A percentile compares a stretch with the other conserved stretches of the same genome.
phyloP scores from a whole-genome alignment of 2,888 invertebrate species.

The Aphodius granarius region DNA sequence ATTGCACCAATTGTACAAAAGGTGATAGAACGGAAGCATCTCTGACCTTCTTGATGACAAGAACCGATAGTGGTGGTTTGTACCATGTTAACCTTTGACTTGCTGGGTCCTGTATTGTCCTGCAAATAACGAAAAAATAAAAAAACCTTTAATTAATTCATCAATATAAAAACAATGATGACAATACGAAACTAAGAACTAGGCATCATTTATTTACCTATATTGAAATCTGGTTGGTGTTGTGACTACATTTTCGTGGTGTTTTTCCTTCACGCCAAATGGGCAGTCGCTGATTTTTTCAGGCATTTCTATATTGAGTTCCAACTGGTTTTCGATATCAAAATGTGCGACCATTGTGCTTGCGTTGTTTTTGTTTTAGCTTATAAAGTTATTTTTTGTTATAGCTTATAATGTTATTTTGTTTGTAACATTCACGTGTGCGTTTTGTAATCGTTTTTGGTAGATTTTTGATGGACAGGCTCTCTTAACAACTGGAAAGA shows the following conservation, averaged over 20 bases:
- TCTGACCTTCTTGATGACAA: constrained; percentile 95
- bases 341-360: neutral
- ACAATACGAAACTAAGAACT: too few species aligned
- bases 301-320: neutral
- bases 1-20: constrained; percentile 89
- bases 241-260: neutral
- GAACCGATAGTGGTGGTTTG: constrained; percentile 93
- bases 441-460: too few species aligned
- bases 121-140: constrained; percentile 51
- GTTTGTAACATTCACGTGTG: neutral
- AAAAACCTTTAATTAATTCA: neutral
- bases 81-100: constrained; percentile 96
- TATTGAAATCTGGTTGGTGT: neutral
- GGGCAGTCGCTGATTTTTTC: neutral
- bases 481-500: too few species aligned
- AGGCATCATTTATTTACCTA: too few species aligned
- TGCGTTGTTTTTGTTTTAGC: neutral
- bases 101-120: constrained; percentile 97
- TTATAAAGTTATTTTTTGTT: too few species aligned
- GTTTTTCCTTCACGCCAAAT: neutral
- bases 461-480: too few species aligned
- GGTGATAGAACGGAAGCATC: constrained; percentile 87
- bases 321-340: neutral
- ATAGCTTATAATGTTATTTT: neutral
- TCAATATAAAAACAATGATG: too few species aligned